Percentiles rank a stretch among this genome's conserved stretches.
Evolutionary conservation across 2,888 invertebrate genomes (phyloP).

Genomic region (Drosophila paramelanica): DNA sequence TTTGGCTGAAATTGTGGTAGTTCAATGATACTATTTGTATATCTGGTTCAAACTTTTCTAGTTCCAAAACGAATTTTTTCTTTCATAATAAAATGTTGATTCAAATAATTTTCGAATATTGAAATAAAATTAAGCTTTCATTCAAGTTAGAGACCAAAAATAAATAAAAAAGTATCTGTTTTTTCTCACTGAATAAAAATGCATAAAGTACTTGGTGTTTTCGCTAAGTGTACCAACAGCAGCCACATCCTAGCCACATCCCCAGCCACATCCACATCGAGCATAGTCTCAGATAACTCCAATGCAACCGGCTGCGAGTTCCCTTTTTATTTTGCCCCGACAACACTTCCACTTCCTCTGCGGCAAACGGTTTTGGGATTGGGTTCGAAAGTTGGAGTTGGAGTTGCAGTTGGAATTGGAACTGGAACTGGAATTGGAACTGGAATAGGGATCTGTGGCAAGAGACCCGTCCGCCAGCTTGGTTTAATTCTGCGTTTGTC

Average conservation of each 20-base stretch:
- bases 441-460: conserved; percentile 6
- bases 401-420: background rate
- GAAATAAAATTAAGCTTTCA: no score
- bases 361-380: background rate
- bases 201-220: background rate
- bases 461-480: background rate
- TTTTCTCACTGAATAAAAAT: no score
- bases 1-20: no score
- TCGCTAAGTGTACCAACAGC: conserved; percentile 15
- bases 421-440: conserved; percentile 10
- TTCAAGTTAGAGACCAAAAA: no score
- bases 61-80: no score
- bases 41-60: no score
- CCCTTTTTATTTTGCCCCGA: background rate
- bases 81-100: no score
- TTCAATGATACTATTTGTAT: no score
- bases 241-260: conserved; percentile 7
- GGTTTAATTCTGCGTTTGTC: conserved; percentile 2
- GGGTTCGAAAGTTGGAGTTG: conserved; percentile 9
- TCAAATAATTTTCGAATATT: no score
- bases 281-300: conserved; percentile 29
- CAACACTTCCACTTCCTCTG: conserved; percentile 29
- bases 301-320: conserved; percentile 3
- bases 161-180: no score
- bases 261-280: conserved; percentile 19